phyloP scores from a whole-genome alignment of 2,888 invertebrate species.

The Nipponacmea schrenckii region DNA sequence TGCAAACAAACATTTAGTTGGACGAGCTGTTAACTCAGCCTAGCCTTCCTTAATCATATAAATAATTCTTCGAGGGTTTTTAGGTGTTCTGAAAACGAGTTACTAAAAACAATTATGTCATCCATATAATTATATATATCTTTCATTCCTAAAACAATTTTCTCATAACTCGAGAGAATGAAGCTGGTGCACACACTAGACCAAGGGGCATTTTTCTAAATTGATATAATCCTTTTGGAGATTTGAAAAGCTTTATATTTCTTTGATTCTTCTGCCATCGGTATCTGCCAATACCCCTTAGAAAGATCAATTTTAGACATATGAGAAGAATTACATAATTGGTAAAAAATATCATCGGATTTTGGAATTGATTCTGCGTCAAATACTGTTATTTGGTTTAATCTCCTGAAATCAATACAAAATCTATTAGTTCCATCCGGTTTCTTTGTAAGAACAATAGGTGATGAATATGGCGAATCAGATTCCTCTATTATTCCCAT shows the following conservation, averaged over 20 bases:
- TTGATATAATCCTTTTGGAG: background rate
- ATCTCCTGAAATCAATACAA: constrained; percentile 36
- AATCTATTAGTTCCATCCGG: constrained; percentile 31
- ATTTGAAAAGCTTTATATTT: background rate
- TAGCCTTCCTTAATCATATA: background rate
- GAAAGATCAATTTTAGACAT: constrained; percentile 4
- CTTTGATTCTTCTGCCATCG: background rate
- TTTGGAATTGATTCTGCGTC: constrained; percentile 31
- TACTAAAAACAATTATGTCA: background rate
- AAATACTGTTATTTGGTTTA: constrained; percentile 37
- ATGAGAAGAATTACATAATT: background rate
- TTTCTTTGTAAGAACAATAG: constrained; percentile 34
- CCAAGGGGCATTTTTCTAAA: background rate
- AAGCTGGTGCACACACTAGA: constrained; percentile 6
- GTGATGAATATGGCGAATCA: constrained; percentile 31
- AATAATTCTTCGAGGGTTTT: background rate
- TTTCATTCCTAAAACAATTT: constrained; percentile 1
- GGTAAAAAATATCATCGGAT: background rate
- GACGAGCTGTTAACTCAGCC: background rate
- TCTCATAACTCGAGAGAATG: constrained; percentile 20
- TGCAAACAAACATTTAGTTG: background rate
- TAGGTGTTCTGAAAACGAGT: background rate
- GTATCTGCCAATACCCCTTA: background rate
- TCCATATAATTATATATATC: constrained; percentile 1
- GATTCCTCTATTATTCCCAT: constrained; percentile 34